Base-by-base conservation (phyloP, 2,113 vertebrate species). In the Corythaeola cristata region DNA sequence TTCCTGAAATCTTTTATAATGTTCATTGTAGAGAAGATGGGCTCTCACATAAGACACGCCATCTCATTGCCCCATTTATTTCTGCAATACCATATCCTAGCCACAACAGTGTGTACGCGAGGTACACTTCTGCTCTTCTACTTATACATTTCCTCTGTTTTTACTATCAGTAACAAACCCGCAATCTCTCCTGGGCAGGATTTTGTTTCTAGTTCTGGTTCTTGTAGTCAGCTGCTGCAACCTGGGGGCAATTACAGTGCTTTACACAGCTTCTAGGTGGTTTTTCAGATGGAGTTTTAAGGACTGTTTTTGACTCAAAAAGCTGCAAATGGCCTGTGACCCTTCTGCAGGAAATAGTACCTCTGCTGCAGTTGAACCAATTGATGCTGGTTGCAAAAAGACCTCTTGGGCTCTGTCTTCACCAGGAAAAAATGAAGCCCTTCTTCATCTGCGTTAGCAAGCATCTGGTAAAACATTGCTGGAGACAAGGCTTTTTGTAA, bases 191-290 rank as follows among this genome's bases (percentile, higher is more conserved):
- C 82, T 44, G 79, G 91, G 92, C 52, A 47, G 72, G 82, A 52
- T 95, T 95, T 80, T 80, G 37, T 92, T 93, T 64, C 82, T 12
- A 35, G 47, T 69, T 91, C 64, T 84, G 75, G 67, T 85, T 91
- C 85, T 85, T 4, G 26, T 21, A 59, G 79, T 68, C 80, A 58
- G 75, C 63, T 87, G 69, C 93, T 94, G 69, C 87, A 88, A 20
- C 53, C 60, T 19, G 17, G 35, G 64, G 60, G 17, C 53, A 82
- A 60, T 93, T 20, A 60, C 45, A 58, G 62, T 2, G 22, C 66
- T 79, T 47, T 72, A 66, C 27, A 58, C 33, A 66, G 81, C 77
- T 79, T 73, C 81, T 60, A 16, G 52, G 53, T 79, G 89, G 33
- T 13, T 92, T 91, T 89, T 45, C 41, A 85, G 62, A 39, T 50